Base-by-base conservation (phyloP, 2,888 invertebrate species). In the Galeruca laticollis region DNA sequence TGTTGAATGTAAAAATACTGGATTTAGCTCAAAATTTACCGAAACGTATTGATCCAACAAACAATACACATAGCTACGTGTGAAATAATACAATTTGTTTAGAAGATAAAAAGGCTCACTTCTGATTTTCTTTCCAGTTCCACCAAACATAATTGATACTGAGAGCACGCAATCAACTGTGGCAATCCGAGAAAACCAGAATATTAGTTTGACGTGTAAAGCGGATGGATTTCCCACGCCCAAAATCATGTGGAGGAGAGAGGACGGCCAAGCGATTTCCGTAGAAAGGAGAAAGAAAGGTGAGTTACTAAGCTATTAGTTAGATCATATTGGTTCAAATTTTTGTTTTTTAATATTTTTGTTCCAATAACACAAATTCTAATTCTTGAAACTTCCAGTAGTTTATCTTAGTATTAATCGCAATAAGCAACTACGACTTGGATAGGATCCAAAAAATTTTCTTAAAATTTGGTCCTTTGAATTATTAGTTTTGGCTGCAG, bases 151-250 rank as follows among this genome's bases (percentile, higher is more conserved):
- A 82, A 87, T 96, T 85, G 97, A 97, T 84, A 91, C 93, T 40
- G 92, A 94, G 78, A 96, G 96, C 84, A 95, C 96, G 59, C 93
- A 95, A 82, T 97, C 97, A 65, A 95, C 94, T 63, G 94, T 97
- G 76, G 95, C 95, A 1, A 95, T 97, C 49, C 89, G 96, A 21
- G 98, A 98, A 88, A 95, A 96, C 86, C 96, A 96, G 86, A 97
- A 96, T 85, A 94, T 97, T 77, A 96, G 95, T 74, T 89, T 98
- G 82, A 92, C 94, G 67, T 98, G 97, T 86, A 93, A 93, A 82
- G 95, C 95, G 20, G 93, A 95, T 80, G 97, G 97, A 54, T 95
- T 95, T 83, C 98, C 98, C 0, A 89, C 91, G 26, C 98, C 98
- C 11, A 94, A 93, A 86, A 94, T 98, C 79, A 96, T 94, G 89